Evolutionary conservation across 2,797 vertebrate genomes (phyloP), one percentile per base, ranked within the genome.

Genomic region (Coranthus polyacanthus): DNA sequence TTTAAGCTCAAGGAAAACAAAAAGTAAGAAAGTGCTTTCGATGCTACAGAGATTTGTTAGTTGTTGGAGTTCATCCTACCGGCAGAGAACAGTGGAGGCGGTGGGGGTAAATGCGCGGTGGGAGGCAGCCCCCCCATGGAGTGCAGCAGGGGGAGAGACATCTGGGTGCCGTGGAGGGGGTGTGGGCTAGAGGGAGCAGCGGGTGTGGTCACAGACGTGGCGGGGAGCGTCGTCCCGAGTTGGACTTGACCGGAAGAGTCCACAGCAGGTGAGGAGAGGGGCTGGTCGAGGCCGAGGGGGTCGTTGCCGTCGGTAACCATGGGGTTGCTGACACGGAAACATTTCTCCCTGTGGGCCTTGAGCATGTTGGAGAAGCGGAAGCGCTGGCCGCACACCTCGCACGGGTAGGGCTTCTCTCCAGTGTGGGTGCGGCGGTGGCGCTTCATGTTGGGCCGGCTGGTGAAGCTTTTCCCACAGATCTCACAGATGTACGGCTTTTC

Each of bases 291-390:
- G 60, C 82, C 73, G 5, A 88, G 83, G 47, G 83, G 75, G 72
- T 83, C 79, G 86, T 82, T 85, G 47, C 85, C 82, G 38, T 94
- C 93, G 3, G 89, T 8, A 16, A 93, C 88, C 78, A 93, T 72
- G 2, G 95, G 92, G 84, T 94, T 94, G 92, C 94, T 96, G 89
- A 97, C 93, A 0, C 94, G 95, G 92, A 98, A 97, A 83, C 96
- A 99, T 41, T 98, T 98, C 88, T 99, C 97, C 77, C 95, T 95
- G 93, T 98, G 97, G 1, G 97, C 96, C 83, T 98, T 98, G 75
- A 98, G 97, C 97, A 98, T 98, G 93, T 98, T 98, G 90, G 97
- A 97, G 92, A 97, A 98, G 81, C 96, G 96, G 90, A 98, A 98
- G 73, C 97, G 96, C 65, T 97, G 96, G 55, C 97, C 97, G 0